Conservation (phyloP, 64 coral and sea anemone species). For the Porites lutea region DNA sequence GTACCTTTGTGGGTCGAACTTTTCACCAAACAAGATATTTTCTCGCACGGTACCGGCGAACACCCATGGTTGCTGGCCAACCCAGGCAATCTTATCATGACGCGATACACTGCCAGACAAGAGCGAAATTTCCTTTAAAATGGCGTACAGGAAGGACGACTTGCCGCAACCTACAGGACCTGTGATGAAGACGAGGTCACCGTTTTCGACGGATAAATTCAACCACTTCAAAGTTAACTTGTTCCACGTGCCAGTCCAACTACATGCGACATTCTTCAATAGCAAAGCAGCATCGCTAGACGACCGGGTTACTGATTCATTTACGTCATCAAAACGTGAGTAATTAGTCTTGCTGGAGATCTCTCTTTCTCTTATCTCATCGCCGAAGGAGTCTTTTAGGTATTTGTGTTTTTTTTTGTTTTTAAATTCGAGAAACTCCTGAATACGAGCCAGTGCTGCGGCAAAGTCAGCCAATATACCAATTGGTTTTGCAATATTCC, state of each 20-base stretch:
- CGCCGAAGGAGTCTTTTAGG: neutral
- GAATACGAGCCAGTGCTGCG: neutral
- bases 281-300: neutral
- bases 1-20: too few species aligned
- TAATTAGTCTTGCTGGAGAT: neutral
- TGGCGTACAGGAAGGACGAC: neutral
- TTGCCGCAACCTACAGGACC: neutral
- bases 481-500: conserved; percentile 18
- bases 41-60: too few species aligned
- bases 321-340: neutral
- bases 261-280: neutral
- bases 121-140: neutral
- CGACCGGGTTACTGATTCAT: neutral
- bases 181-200: neutral
- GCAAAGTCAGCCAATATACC: conserved; percentile 41
- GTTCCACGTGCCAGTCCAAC: neutral
- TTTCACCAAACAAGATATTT: too few species aligned
- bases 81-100: neutral
- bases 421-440: neutral
- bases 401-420: neutral
- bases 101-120: neutral
- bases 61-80: too few species aligned
- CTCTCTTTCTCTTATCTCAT: neutral
- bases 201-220: neutral
- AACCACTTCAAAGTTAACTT: neutral